phyloP scores from a whole-genome alignment of 2,888 invertebrate species.

The Timandra comae region DNA sequence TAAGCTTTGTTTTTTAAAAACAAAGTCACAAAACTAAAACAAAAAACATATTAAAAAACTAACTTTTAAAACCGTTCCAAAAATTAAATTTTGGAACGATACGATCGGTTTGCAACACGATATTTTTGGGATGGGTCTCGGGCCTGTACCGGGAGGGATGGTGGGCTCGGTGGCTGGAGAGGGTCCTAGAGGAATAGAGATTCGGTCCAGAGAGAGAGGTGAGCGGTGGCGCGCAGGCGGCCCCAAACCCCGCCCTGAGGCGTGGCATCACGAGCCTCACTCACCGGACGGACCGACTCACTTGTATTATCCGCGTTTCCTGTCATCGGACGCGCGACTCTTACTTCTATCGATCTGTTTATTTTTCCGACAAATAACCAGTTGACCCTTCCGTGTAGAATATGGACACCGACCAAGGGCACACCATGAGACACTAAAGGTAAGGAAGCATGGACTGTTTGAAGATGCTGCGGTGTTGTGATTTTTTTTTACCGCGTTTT shows the following conservation, averaged over 20 bases:
- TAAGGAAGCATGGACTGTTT: conserved; percentile 12
- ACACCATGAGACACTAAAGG: conserved; percentile 22
- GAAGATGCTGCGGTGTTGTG: too few relatives aligned
- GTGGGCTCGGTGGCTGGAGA: not conserved
- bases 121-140: too few relatives aligned
- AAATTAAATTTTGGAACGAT: too few relatives aligned
- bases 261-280: conserved; percentile 34
- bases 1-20: too few relatives aligned
- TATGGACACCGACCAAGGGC: conserved; percentile 19
- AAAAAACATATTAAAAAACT: too few relatives aligned
- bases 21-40: too few relatives aligned
- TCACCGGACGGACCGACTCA: conserved; percentile 54
- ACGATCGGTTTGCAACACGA: too few relatives aligned
- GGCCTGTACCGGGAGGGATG: not conserved
- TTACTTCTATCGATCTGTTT: conserved; percentile 72
- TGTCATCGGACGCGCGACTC: conserved; percentile 71
- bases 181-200: conserved; percentile 1
- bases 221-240: conserved; percentile 31
- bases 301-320: conserved; percentile 71
- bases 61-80: too few relatives aligned
- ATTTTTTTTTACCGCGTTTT: too few relatives aligned
- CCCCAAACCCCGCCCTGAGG: conserved; percentile 36
- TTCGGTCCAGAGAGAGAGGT: conserved; percentile 10
- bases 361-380: conserved; percentile 61
- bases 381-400: conserved; percentile 47